Evolutionary conservation across 2,797 vertebrate genomes (phyloP).

Genomic region (Perdix hodgsoniae): DNA sequence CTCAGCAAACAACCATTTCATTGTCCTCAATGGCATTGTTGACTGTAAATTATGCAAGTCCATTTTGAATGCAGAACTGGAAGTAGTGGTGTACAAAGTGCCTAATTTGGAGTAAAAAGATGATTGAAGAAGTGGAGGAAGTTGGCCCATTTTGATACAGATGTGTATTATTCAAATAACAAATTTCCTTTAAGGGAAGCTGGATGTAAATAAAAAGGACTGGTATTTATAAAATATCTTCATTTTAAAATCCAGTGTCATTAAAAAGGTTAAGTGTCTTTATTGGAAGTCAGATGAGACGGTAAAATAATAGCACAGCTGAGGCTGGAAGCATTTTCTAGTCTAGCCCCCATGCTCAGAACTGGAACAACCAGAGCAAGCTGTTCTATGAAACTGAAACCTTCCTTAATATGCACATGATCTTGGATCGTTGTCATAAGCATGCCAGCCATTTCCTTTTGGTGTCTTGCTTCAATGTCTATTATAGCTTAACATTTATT

Average conservation of each 20-base stretch:
- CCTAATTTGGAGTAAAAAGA: not conserved
- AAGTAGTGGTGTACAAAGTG: not conserved
- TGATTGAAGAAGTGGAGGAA: not conserved
- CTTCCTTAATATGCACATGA: not conserved
- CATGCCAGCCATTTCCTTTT: constrained; percentile 46
- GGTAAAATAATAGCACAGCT: not conserved
- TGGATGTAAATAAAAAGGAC: not conserved
- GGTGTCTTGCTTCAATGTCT: not conserved
- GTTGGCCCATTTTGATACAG: not conserved
- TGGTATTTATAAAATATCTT: not conserved
- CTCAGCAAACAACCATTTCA: not conserved
- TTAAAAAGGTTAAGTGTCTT: not conserved
- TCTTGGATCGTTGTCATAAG: constrained; percentile 14
- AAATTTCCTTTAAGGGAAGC: not conserved
- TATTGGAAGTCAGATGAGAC: not conserved
- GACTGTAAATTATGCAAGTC: not conserved
- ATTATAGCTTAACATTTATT: not conserved
- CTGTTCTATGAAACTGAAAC: constrained; percentile 9
- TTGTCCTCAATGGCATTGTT: not conserved
- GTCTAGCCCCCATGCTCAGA: not conserved
- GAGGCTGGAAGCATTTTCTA: not conserved
- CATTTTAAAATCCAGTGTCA: not conserved
- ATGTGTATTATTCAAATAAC: not conserved
- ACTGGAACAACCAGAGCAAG: not conserved
- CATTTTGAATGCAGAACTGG: not conserved